Evolutionary conservation across 2,113 vertebrate species (phyloP).

Genomic region (Prochilodus magdalenae): DNA sequence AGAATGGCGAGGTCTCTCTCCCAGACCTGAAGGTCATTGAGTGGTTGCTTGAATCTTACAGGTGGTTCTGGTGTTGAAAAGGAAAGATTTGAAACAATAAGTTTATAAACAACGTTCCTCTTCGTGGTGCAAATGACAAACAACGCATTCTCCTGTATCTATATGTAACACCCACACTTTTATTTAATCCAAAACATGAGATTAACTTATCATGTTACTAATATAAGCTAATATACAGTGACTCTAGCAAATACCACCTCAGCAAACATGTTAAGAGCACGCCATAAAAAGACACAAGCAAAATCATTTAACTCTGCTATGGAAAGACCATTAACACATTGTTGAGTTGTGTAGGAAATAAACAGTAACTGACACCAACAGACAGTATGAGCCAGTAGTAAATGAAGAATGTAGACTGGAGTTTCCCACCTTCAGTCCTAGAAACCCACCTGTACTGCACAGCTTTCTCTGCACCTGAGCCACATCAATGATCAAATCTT

Average conservation of each 20-base stretch:
- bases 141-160: too few relatives aligned
- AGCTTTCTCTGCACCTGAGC: not conserved
- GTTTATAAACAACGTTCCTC: not conserved
- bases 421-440: not conserved
- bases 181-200: not conserved
- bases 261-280: slow-evolving; percentile 60
- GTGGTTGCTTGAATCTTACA: slow-evolving; percentile 87
- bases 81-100: too few relatives aligned
- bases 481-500: not conserved
- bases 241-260: slow-evolving; percentile 53
- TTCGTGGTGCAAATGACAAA: not conserved
- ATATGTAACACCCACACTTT: too few relatives aligned
- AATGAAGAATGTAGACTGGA: slow-evolving; percentile 55
- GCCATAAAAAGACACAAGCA: slow-evolving; percentile 63
- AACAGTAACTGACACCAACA: slow-evolving; percentile 70
- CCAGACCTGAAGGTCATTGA: slow-evolving; percentile 90
- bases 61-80: slow-evolving; percentile 81
- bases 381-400: slow-evolving; percentile 69
- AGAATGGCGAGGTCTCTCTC: slow-evolving; percentile 89
- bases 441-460: not conserved
- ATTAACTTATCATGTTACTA: not conserved
- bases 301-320: slow-evolving; percentile 63
- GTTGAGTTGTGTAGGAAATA: slow-evolving; percentile 68
- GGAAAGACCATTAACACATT: slow-evolving; percentile 64
- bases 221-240: not conserved